phyloP scores from a whole-genome alignment of 2,888 invertebrate species.

The Calephelis perditalis region DNA sequence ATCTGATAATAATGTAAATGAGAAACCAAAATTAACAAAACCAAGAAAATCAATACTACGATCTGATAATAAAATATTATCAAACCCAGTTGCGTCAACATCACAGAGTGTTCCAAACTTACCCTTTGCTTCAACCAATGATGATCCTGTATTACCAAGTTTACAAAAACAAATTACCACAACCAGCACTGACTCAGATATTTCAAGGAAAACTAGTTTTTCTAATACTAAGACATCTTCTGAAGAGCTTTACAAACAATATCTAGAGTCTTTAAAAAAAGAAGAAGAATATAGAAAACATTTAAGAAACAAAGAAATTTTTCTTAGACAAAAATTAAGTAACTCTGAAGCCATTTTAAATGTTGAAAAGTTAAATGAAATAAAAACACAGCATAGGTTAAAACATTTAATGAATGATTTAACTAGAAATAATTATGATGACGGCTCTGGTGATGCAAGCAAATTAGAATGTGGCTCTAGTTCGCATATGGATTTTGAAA shows the following conservation, averaged over 20 bases:
- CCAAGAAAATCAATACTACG: conserved; percentile 67
- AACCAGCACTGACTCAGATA: conserved; percentile 57
- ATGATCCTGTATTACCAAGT: conserved; percentile 38
- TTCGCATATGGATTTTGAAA: conserved; percentile 39
- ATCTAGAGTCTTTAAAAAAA: conserved; percentile 56
- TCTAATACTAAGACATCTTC: conserved; percentile 53
- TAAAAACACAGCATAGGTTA: conserved; percentile 44
- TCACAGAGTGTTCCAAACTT: conserved; percentile 70
- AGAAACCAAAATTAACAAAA: conserved; percentile 37
- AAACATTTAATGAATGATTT: conserved; percentile 64
- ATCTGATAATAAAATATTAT: conserved; percentile 51
- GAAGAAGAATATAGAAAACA: conserved; percentile 61
- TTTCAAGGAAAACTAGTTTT: conserved; percentile 48
- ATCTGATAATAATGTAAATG: conserved; percentile 53
- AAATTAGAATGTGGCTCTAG: conserved; percentile 55
- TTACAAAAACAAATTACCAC: conserved; percentile 32
- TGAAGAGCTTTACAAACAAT: conserved; percentile 60
- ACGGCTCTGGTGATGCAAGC: conserved; percentile 70
- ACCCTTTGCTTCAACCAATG: conserved; percentile 43
- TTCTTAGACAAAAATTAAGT: conserved; percentile 61
- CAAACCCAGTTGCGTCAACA: conserved; percentile 54
- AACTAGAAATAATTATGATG: conserved; percentile 63
- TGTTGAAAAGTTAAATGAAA: conserved; percentile 35
- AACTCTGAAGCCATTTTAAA: conserved; percentile 51
- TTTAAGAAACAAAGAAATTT: conserved; percentile 58